Conservation (phyloP, 2,888 invertebrate species). For the Sepioteuthis lessoniana region DNA sequence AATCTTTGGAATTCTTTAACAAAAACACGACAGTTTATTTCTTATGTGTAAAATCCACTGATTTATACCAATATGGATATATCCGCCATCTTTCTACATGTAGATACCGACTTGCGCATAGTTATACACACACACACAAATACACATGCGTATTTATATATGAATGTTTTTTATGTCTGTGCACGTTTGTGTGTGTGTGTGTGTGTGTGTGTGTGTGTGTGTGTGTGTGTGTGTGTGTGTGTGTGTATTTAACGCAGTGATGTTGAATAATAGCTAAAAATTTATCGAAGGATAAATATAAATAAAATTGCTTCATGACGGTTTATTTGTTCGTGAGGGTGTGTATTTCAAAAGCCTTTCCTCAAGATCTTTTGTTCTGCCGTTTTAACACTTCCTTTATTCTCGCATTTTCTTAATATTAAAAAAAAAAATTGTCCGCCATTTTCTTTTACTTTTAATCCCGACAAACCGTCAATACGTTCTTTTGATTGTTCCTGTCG, state of each 20-base stretch:
- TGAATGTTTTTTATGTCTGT: background rate
- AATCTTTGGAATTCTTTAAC: too few relatives aligned
- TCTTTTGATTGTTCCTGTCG: background rate
- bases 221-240: background rate
- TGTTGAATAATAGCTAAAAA: background rate
- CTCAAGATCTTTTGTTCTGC: background rate
- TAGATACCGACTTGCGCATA: too few relatives aligned
- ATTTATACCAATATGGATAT: background rate
- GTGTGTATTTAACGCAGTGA: background rate
- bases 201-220: background rate
- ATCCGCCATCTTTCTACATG: background rate
- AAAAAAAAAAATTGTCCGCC: background rate
- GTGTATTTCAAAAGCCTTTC: background rate
- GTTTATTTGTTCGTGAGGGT: background rate
- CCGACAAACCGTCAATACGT: background rate
- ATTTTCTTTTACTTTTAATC: background rate
- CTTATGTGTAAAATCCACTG: too few relatives aligned
- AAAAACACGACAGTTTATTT: too few relatives aligned
- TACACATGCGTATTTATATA: background rate
- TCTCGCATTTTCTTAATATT: constrained; percentile 8
- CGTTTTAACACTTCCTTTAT: constrained; percentile 10
- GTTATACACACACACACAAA: too few relatives aligned
- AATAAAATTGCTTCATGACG: background rate
- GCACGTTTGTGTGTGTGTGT: background rate
- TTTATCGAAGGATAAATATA: background rate